Conservation (phyloP, 1,140 invertebrate genomes). For the Ectropis grisescens region DNA sequence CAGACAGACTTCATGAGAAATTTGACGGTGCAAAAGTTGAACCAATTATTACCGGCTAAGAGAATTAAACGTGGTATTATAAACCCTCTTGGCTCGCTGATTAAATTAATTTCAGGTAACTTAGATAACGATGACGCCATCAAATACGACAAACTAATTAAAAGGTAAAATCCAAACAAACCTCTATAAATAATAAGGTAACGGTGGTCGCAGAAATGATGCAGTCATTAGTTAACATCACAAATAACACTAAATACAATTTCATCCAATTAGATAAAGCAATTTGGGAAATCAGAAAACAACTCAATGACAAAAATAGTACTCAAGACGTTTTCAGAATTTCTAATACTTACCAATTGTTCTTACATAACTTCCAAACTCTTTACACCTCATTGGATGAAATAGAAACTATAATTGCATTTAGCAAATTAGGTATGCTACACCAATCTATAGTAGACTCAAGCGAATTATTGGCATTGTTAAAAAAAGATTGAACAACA, state of each 20-base stretch:
- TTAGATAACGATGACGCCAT: constrained; percentile 6
- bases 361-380: constrained; percentile 10
- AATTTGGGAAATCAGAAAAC: constrained; percentile 1
- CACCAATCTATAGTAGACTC: constrained; percentile 9
- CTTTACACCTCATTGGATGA: constrained; percentile 4
- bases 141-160: constrained; percentile 4
- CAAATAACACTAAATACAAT: constrained; percentile 3
- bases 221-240: constrained; percentile 3
- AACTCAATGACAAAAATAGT: neutral
- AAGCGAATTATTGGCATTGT: constrained; percentile 4
- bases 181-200: constrained; percentile 6
- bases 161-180: constrained; percentile 6
- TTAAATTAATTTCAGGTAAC: constrained; percentile 9
- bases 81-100: neutral
- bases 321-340: neutral
- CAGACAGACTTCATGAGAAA: constrained; percentile 11
- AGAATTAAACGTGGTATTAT: constrained; percentile 6
- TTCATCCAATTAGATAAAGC: constrained; percentile 2
- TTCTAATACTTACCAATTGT: neutral
- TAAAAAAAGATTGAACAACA: constrained; percentile 10
- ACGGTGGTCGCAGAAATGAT: constrained; percentile 9
- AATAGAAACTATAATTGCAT: constrained; percentile 8
- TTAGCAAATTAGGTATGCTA: constrained; percentile 10
- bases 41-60: constrained; percentile 5
- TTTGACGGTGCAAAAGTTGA: constrained; percentile 9